A percentile compares a stretch with the other conserved stretches of the same genome.
Evolutionary conservation across 2,113 vertebrate species (phyloP).

Genomic region (Poeciliopsis retropinna): DNA sequence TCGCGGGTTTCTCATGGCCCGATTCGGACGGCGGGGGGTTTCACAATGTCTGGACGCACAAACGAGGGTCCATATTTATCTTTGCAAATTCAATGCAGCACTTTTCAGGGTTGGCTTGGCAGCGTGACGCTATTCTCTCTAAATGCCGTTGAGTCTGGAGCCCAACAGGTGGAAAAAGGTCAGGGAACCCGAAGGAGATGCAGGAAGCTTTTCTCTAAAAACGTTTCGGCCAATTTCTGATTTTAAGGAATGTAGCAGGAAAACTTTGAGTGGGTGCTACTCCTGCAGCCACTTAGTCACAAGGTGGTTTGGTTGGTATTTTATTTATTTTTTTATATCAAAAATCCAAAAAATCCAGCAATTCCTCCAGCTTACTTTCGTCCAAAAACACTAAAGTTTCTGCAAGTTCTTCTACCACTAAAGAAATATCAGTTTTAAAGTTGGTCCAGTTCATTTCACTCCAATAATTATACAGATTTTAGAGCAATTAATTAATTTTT

Average conservation of each 20-base stretch:
- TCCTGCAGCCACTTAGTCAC: conserved; percentile 31
- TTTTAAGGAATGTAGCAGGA: conserved; percentile 23
- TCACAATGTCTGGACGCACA: conserved; percentile 68
- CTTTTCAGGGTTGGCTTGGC: background rate
- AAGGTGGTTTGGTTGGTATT: conserved; percentile 34
- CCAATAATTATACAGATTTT: no score
- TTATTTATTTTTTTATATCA: conserved; percentile 6
- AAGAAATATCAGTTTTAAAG: background rate
- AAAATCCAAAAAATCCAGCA: background rate
- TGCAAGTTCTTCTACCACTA: background rate
- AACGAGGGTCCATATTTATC: conserved; percentile 51
- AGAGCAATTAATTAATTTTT: no score
- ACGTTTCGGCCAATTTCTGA: conserved; percentile 32
- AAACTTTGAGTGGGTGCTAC: conserved; percentile 22
- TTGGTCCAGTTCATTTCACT: no score
- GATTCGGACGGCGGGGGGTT: conserved; percentile 55
- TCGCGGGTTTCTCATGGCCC: conserved; percentile 69
- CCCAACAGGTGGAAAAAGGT: conserved; percentile 2
- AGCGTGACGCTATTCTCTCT: background rate
- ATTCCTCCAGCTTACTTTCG: no score
- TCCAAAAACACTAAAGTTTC: background rate
- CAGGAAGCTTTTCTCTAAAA: background rate
- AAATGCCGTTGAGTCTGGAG: background rate
- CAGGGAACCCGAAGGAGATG: background rate
- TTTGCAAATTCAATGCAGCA: conserved; percentile 2